These are phyloP conservation scores for Tachycineta bicolor DNA, from an alignment of 2,113 vertebrate species.

Conservation along the genomic window DNA sequence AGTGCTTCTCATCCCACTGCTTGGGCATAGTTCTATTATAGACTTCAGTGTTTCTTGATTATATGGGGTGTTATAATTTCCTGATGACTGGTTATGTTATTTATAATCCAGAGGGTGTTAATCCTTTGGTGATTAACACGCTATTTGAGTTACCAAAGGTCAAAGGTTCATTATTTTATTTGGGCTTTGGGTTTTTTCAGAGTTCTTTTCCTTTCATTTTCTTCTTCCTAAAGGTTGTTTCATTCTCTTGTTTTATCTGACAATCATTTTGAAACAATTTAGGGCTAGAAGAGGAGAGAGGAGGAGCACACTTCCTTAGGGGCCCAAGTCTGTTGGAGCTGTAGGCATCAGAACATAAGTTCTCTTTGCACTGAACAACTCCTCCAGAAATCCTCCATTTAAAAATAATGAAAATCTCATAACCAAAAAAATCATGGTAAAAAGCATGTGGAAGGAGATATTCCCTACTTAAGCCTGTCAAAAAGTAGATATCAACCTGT, in stretches of 20 bases:
- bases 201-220: background rate
- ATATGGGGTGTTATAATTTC: constrained; percentile 42
- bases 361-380: background rate
- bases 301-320: background rate
- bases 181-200: background rate
- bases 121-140: constrained; percentile 53
- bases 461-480: background rate
- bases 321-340: background rate
- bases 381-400: background rate
- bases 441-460: background rate
- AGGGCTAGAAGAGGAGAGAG: background rate
- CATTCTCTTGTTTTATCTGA: background rate
- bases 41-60: background rate
- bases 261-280: background rate
- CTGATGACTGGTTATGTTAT: constrained; percentile 44
- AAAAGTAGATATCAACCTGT: background rate
- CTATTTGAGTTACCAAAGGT: constrained; percentile 34
- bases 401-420: background rate
- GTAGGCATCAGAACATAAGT: background rate
- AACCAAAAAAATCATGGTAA: background rate
- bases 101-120: constrained; percentile 50
- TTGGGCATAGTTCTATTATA: background rate
- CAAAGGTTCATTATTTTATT: constrained; percentile 8
- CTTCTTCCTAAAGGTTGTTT: background rate
- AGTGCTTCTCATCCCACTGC: background rate